phyloP scores from a whole-genome alignment of 2,113 vertebrate species.

The Hippocampus zosterae region DNA sequence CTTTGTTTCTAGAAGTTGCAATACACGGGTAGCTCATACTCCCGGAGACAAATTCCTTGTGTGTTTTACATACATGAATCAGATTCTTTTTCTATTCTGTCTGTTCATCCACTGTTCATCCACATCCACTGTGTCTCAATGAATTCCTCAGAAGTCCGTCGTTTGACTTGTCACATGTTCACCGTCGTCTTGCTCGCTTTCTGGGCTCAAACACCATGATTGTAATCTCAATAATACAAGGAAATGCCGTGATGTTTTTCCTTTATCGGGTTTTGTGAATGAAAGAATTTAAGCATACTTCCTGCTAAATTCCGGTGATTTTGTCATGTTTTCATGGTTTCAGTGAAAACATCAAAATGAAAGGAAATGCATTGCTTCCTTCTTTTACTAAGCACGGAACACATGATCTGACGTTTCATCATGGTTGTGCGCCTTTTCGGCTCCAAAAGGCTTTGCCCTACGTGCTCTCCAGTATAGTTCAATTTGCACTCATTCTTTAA shows the following conservation, averaged over 20 bases:
- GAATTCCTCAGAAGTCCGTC: constrained; percentile 49
- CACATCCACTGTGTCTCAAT: constrained; percentile 45
- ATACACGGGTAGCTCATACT: too few relatives aligned
- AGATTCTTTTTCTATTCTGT: constrained; percentile 34
- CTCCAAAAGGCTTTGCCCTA: constrained; percentile 6
- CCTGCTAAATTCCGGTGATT: constrained; percentile 30
- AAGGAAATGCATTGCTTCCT: constrained; percentile 28
- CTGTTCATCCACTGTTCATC: too few relatives aligned
- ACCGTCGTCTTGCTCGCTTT: not conserved
- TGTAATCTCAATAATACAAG: constrained; percentile 40
- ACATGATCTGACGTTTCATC: constrained; percentile 15
- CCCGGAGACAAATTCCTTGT: too few relatives aligned
- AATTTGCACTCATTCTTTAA: not conserved
- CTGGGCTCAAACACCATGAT: constrained; percentile 38
- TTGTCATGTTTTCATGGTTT: constrained; percentile 27
- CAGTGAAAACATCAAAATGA: constrained; percentile 27
- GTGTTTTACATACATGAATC: too few relatives aligned
- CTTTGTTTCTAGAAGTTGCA: too few relatives aligned
- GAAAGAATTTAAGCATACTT: constrained; percentile 50
- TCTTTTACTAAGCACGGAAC: constrained; percentile 7
- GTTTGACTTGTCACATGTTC: constrained; percentile 58
- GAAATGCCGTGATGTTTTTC: constrained; percentile 47
- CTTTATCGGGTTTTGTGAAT: constrained; percentile 55
- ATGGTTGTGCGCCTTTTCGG: constrained; percentile 9
- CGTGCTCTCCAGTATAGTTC: constrained; percentile 5